Evolutionary conservation across 2,113 vertebrate species (phyloP).

Genomic region (Machaerirhynchus nigripectus): DNA sequence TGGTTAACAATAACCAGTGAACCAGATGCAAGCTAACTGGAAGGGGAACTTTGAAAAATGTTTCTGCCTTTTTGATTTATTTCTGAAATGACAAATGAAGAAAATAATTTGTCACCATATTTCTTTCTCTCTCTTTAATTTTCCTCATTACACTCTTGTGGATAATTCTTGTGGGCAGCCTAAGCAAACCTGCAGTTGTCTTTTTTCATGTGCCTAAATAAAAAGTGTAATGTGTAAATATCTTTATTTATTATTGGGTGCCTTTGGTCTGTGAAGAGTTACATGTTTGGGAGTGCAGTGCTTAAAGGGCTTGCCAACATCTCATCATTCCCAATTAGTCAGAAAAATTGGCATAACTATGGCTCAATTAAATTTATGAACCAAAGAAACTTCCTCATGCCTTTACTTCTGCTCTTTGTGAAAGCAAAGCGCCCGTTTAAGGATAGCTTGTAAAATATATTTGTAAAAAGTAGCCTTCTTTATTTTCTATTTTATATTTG

Average conservation of each 20-base stretch:
- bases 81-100: not conserved
- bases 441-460: not conserved
- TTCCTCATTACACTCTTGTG: not conserved
- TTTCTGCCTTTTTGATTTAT: not conserved
- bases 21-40: not conserved
- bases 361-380: conserved; percentile 48
- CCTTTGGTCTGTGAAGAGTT: conserved; percentile 8
- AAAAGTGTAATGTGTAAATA: not conserved
- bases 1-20: not conserved
- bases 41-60: not conserved
- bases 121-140: not conserved
- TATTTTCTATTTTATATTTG: not conserved
- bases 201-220: not conserved
- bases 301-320: conserved; percentile 19
- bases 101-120: not conserved
- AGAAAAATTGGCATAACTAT: conserved; percentile 24
- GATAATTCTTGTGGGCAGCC: not conserved
- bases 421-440: not conserved
- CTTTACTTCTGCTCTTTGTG: not conserved
- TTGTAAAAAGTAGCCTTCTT: not conserved
- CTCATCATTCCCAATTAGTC: conserved; percentile 37
- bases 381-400: conserved; percentile 34
- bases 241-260: not conserved
- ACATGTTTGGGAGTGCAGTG: not conserved
- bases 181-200: not conserved